Evolutionary conservation across 2,888 invertebrate species (phyloP), one percentile per base, ranked within the genome.

Genomic region (Hemithea aestivaria): DNA sequence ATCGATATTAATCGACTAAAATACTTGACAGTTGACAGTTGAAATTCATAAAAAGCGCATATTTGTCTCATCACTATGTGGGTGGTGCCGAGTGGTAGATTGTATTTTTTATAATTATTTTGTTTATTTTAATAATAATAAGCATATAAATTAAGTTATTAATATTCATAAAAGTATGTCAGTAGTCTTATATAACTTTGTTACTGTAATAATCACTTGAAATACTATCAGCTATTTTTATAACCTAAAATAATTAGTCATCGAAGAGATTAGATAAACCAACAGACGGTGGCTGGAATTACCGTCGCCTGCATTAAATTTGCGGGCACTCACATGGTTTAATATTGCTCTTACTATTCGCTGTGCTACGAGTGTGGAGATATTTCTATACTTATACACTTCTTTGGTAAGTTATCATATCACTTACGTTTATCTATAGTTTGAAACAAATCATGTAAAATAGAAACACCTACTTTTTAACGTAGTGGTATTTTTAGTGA

Each of bases 231-330:
- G 61, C 69, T 73, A 73, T 76, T 73, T 76, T 79, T 73, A 73
- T 83, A 82, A 83, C 83, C 83, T 81, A 74, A 34, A 66, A 66
- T 68, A 46, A 62, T 54, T 62, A 65, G 53, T 72, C 66, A 70
- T 73, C 67, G 59, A 59, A 60, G 48, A 59, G 53, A 58, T 46
- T 46, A 63, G 61, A 60, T 72, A 58, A 66, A 70, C 59, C 72
- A 75, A 72, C 68, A 70, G 66, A 67, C 69, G 66, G 68, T 61
- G 56, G 51, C 62, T 60, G 55, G 57, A 66, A 61, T 65, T 58
- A 64, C 46, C 58, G 57, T 56, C 56, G 49, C 51, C 45, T 56
- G 40, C 46, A 41, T 38, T 40, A 38, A 36, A 31, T 31, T 28
- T 31, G 26, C 42, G 30, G 35, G 38, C 35, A 30, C 27, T 43